These are phyloP conservation scores for Resseliella maxima DNA, from an alignment of 2,888 invertebrate species.

Conservation along the genomic window DNA sequence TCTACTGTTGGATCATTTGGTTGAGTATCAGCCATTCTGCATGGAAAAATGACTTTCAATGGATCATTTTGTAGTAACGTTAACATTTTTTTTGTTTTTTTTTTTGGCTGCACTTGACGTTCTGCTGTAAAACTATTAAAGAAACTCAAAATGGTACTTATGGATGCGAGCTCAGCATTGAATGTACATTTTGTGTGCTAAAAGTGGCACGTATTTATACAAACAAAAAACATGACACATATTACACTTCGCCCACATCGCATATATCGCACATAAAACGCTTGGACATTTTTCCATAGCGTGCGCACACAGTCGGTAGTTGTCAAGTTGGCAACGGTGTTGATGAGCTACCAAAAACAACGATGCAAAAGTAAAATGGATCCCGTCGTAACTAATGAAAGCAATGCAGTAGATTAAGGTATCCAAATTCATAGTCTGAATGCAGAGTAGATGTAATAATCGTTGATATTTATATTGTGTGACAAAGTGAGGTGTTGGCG, in stretches of 20 bases:
- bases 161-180: background rate
- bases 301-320: background rate
- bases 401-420: conserved; percentile 40
- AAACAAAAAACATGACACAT: too few relatives aligned
- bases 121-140: conserved; percentile 43
- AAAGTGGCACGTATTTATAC: background rate
- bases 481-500: conserved; percentile 31
- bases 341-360: background rate
- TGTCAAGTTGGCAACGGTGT: background rate
- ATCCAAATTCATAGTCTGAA: background rate
- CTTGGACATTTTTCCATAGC: background rate
- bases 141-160: conserved; percentile 26
- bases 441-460: conserved; percentile 20
- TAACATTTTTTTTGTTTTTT: background rate
- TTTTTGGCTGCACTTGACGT: background rate
- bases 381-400: background rate
- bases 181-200: background rate
- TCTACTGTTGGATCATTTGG: background rate
- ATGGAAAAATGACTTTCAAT: background rate
- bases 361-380: background rate
- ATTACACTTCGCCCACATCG: background rate
- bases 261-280: background rate
- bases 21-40: background rate
- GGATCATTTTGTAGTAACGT: background rate
- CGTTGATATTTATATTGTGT: conserved; percentile 36